A percentile compares a stretch with the other conserved stretches of the same genome.
phyloP scores from a whole-genome alignment of 2,888 invertebrate species.

The Oxyscelio sp. region DNA sequence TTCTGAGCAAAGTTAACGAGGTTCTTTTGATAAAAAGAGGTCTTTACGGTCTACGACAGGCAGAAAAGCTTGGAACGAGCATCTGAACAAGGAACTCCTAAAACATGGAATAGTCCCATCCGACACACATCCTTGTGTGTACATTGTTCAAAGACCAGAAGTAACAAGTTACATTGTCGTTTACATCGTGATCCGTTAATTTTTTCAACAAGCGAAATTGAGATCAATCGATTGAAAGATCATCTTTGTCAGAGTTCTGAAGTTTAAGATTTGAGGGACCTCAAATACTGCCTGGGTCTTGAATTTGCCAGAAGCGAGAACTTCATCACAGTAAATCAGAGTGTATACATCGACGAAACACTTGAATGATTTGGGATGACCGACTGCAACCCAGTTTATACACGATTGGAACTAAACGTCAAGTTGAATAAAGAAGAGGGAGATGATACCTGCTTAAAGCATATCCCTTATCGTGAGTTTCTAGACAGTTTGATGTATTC shows the following conservation, averaged over 20 bases:
- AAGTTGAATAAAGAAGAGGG: constrained; percentile 12
- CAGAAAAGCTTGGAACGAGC: constrained; percentile 70
- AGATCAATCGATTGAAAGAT: background rate
- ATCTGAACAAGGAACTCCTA: constrained; percentile 27
- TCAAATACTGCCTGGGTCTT: constrained; percentile 19
- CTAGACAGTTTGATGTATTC: constrained; percentile 50
- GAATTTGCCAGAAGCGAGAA: constrained; percentile 41
- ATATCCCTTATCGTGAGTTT: constrained; percentile 57
- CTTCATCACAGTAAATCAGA: constrained; percentile 50
- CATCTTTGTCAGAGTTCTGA: background rate
- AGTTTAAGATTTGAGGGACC: background rate
- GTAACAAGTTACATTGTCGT: constrained; percentile 24
- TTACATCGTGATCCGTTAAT: constrained; percentile 53
- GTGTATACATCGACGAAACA: constrained; percentile 54
- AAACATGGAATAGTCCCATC: constrained; percentile 53
- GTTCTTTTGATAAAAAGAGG: too few relatives aligned
- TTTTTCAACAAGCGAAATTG: background rate
- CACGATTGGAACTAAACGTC: constrained; percentile 55
- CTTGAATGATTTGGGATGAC: constrained; percentile 62
- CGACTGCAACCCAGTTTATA: constrained; percentile 63
- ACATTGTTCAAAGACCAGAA: constrained; percentile 22
- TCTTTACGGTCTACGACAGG: constrained; percentile 54
- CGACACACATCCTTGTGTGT: constrained; percentile 53
- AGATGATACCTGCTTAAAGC: background rate
- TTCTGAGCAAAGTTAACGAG: too few relatives aligned